A percentile compares a stretch with the other conserved stretches of the same genome.
Conservation (phyloP, 2,113 vertebrate species). For the Nicator chloris region DNA sequence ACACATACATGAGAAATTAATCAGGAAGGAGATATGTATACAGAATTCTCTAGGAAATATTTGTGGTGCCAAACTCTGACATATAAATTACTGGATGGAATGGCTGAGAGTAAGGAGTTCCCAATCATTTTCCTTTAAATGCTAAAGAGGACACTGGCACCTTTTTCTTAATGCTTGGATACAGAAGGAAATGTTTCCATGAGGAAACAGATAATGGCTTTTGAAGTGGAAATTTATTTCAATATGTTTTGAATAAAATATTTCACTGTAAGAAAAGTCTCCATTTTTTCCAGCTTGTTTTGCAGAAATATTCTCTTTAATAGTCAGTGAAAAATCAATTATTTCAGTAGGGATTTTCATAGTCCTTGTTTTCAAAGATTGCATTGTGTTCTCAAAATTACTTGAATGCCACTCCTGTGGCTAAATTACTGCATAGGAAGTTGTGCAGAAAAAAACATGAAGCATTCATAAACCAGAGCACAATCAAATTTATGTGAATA, state of each 20-base stretch:
- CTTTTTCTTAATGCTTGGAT: not conserved
- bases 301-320: not conserved
- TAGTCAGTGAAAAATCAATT: conserved; percentile 2
- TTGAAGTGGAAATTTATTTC: conserved; percentile 1
- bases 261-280: not conserved
- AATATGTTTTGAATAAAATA: not conserved
- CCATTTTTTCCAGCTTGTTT: not conserved
- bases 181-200: not conserved
- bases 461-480: not conserved
- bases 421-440: not conserved
- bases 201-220: not conserved
- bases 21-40: not conserved
- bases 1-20: not conserved
- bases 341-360: not conserved
- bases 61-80: not conserved
- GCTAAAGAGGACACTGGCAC: not conserved
- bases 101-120: not conserved
- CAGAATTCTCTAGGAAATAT: not conserved
- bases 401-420: not conserved
- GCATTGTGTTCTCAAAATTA: not conserved
- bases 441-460: not conserved
- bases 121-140: not conserved
- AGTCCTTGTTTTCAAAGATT: not conserved
- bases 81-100: not conserved
- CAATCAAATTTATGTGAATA: not conserved